Conservation (phyloP, 2,888 invertebrate genomes). For the Cheilosia impressa region DNA sequence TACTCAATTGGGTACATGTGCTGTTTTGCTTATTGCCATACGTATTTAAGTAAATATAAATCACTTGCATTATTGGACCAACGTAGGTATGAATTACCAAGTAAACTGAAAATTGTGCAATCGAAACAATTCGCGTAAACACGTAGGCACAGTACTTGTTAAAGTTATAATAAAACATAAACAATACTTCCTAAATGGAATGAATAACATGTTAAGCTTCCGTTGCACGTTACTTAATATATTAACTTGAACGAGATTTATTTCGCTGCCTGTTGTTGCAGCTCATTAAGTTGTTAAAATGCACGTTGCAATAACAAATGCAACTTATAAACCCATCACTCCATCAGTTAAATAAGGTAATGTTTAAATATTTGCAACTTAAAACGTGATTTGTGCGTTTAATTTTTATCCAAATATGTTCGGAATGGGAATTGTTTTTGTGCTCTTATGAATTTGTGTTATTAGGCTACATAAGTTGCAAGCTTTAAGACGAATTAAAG, state of each 20-base stretch:
- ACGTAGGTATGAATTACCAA: neutral
- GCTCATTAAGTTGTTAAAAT: constrained; percentile 32
- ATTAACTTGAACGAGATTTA: constrained; percentile 30
- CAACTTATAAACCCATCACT: constrained; percentile 16
- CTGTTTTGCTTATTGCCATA: neutral
- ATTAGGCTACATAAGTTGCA: no score
- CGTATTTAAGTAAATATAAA: neutral
- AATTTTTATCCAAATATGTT: no score
- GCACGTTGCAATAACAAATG: neutral
- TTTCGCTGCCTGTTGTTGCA: constrained; percentile 4
- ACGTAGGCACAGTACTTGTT: neutral
- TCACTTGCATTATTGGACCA: neutral
- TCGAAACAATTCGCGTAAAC: neutral
- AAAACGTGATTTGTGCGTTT: no score
- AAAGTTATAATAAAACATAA: neutral
- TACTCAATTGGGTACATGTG: no score
- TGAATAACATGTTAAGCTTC: constrained; percentile 16
- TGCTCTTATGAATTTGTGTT: no score
- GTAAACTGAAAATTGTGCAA: constrained; percentile 1
- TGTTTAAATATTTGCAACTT: no score
- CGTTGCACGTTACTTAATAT: constrained; percentile 33
- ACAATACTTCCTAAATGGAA: constrained; percentile 2
- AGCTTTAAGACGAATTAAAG: no score
- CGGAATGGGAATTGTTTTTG: no score
- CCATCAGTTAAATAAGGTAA: neutral